phyloP scores from a whole-genome alignment of 2,797 vertebrate species.

The Sebastes trivittatus region DNA sequence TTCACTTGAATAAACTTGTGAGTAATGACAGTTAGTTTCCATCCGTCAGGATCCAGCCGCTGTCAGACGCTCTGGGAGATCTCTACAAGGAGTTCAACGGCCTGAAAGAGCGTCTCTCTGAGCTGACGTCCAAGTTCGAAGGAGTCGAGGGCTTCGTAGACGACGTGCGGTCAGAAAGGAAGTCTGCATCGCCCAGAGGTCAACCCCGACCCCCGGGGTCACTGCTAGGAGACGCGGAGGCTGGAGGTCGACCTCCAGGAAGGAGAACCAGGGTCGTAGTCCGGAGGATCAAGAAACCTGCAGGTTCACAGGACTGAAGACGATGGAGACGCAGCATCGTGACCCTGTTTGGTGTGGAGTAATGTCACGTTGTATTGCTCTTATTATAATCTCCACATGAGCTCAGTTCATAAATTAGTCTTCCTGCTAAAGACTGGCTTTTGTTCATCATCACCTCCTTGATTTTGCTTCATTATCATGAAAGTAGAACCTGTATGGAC shows the following conservation, averaged over 20 bases:
- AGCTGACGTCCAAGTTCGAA: conserved; percentile 82
- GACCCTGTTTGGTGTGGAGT: background rate
- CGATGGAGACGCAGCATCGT: rapidly evolving
- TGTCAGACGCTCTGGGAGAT: conserved; percentile 85
- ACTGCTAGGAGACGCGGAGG: background rate
- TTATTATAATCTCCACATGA: too few relatives aligned
- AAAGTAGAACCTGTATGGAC: too few relatives aligned
- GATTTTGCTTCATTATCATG: too few relatives aligned
- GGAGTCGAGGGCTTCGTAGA: conserved; percentile 85
- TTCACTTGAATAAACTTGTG: background rate
- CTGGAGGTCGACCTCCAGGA: conserved; percentile 23
- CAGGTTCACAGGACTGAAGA: conserved; percentile 31
- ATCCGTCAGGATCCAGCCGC: conserved; percentile 81
- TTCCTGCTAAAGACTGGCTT: too few relatives aligned
- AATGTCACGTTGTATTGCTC: too few relatives aligned
- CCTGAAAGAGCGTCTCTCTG: conserved; percentile 83
- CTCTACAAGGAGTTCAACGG: conserved; percentile 87
- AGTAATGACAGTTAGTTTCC: background rate
- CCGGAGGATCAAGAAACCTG: conserved; percentile 67
- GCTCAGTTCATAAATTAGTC: too few relatives aligned
- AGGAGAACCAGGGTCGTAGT: conserved; percentile 70
- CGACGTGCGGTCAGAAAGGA: conserved; percentile 65
- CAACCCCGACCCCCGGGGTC: conserved; percentile 22
- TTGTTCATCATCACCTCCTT: too few relatives aligned
- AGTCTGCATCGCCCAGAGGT: background rate